Percentiles rank a stretch among this genome's conserved stretches.
Conservation (phyloP, 2,888 invertebrate species). For the Plagodis pulveraria region DNA sequence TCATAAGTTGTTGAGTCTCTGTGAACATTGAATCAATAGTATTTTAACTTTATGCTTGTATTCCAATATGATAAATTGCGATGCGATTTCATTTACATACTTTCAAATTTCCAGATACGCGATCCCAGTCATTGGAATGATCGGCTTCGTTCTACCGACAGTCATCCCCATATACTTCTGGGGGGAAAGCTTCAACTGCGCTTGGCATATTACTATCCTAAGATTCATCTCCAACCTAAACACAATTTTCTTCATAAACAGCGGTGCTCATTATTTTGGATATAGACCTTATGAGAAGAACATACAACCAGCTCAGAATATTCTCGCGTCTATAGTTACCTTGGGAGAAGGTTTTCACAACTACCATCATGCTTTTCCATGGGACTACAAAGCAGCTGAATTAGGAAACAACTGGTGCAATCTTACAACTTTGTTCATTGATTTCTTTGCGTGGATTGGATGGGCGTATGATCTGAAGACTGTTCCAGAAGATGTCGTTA, state of each 20-base stretch:
- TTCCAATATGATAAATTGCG: neutral
- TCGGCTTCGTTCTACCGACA: constrained; percentile 82
- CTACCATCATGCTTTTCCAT: constrained; percentile 61
- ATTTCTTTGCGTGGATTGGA: constrained; percentile 58
- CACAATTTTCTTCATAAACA: constrained; percentile 88
- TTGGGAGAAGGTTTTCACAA: constrained; percentile 66
- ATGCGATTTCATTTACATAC: neutral
- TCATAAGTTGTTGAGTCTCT: no score
- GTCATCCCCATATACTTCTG: constrained; percentile 84
- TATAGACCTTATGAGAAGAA: constrained; percentile 71
- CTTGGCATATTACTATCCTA: constrained; percentile 74
- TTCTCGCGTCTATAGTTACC: constrained; percentile 38
- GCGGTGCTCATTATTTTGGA: constrained; percentile 85
- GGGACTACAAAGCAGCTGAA: constrained; percentile 63
- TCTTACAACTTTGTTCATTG: constrained; percentile 54
- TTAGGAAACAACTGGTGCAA: constrained; percentile 57
- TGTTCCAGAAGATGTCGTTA: constrained; percentile 44
- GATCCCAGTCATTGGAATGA: constrained; percentile 83
- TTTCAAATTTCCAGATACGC: constrained; percentile 79
- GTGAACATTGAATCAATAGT: no score
- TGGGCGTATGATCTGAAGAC: constrained; percentile 63
- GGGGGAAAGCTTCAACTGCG: constrained; percentile 78
- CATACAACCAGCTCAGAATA: constrained; percentile 51
- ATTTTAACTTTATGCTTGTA: no score
- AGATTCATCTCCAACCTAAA: constrained; percentile 85